Evolutionary conservation across 1,140 invertebrate genomes (phyloP).

Genomic region (Philopotamus ludificatus): DNA sequence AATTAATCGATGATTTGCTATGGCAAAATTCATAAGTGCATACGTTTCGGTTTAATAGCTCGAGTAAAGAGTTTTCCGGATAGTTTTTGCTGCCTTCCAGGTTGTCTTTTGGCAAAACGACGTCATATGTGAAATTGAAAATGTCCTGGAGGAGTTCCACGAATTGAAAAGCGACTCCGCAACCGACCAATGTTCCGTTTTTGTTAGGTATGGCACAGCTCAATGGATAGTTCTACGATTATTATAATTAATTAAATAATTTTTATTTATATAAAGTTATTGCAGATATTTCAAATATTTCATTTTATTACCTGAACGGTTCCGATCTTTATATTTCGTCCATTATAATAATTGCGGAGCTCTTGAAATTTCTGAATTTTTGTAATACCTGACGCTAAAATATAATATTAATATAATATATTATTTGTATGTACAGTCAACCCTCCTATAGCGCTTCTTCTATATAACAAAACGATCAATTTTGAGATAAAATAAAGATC

Average conservation of each 20-base stretch:
- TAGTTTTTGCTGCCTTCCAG: slow-evolving; percentile 52
- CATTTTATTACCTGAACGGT: slow-evolving; percentile 33
- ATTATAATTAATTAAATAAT: slow-evolving; percentile 19
- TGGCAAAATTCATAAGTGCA: slow-evolving; percentile 33
- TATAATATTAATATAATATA: too few relatives aligned
- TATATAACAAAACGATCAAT: too few relatives aligned
- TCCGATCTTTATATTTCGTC: slow-evolving; percentile 31
- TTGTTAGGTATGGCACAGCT: slow-evolving; percentile 55
- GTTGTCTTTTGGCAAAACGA: slow-evolving; percentile 61
- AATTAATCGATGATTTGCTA: neutral
- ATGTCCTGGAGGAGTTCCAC: slow-evolving; percentile 66
- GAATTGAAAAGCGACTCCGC: slow-evolving; percentile 71
- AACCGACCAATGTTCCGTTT: slow-evolving; percentile 60
- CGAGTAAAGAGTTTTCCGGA: slow-evolving; percentile 59
- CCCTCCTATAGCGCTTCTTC: too few relatives aligned
- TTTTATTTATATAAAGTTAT: neutral
- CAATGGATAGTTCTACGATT: slow-evolving; percentile 63
- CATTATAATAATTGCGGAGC: slow-evolving; percentile 19
- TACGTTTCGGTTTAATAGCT: slow-evolving; percentile 61
- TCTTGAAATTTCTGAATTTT: neutral
- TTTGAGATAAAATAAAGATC: too few relatives aligned
- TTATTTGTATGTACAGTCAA: too few relatives aligned
- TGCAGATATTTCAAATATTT: too few relatives aligned
- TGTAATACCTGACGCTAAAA: neutral
- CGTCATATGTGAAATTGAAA: slow-evolving; percentile 71